Evolutionary conservation across 2,888 invertebrate species (phyloP).

Genomic region (Alsophila aescularia): DNA sequence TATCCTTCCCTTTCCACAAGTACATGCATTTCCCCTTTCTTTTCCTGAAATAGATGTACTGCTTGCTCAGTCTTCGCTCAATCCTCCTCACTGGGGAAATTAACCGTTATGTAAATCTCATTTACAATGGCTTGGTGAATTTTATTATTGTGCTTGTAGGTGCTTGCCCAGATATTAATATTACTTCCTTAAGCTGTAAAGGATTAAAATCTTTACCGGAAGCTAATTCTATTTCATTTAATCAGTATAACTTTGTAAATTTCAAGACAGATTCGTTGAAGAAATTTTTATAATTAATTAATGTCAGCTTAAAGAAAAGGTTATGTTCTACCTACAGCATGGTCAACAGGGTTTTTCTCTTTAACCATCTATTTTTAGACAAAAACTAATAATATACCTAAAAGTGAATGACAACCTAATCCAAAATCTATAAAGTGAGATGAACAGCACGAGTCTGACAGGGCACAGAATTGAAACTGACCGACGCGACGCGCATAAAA

Average conservation of each 20-base stretch:
- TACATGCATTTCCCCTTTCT: constrained; percentile 1
- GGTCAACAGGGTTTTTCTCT: too few species aligned
- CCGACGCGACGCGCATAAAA: constrained; percentile 29
- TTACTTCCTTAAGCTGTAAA: not conserved
- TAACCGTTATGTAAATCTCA: constrained; percentile 50
- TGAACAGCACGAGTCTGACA: constrained; percentile 30
- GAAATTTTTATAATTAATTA: too few species aligned
- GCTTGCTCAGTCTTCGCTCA: constrained; percentile 50
- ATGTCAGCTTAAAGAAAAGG: too few species aligned
- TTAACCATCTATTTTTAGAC: too few species aligned
- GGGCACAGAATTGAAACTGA: constrained; percentile 50
- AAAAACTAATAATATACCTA: too few species aligned
- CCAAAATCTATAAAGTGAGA: constrained; percentile 12
- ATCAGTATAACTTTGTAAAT: too few species aligned
- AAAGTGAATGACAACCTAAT: constrained; percentile 4
- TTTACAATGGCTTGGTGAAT: constrained; percentile 28
- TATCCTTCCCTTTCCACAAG: constrained; percentile 2
- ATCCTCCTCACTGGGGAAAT: constrained; percentile 55
- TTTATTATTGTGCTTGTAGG: constrained; percentile 22
- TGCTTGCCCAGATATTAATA: too few species aligned
- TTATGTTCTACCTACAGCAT: too few species aligned
- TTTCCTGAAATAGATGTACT: constrained; percentile 41
- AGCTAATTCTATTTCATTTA: not conserved
- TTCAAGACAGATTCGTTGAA: too few species aligned
- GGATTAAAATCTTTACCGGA: not conserved